These are phyloP conservation scores for Drosophila differens DNA, from an alignment of 2,888 invertebrate species.

Conservation along the genomic window DNA sequence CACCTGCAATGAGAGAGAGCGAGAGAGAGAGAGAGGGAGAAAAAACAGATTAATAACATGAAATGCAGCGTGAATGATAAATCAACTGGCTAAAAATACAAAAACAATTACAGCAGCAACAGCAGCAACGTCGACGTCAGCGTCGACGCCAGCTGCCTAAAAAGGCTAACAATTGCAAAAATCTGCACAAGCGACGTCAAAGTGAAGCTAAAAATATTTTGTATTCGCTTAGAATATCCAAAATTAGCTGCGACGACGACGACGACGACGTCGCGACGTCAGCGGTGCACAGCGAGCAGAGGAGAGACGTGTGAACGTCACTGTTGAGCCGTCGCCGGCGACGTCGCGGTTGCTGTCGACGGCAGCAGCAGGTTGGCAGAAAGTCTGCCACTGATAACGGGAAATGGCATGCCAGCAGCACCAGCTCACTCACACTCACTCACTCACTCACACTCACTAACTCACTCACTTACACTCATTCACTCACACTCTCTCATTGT, in stretches of 20 bases:
- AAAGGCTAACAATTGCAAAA: slow-evolving; percentile 81
- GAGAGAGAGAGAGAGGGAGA: slow-evolving; percentile 34
- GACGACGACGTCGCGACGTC: slow-evolving; percentile 51
- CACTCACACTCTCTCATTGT: slow-evolving; percentile 24
- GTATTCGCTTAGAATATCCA: slow-evolving; percentile 75
- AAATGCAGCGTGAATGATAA: slow-evolving; percentile 74
- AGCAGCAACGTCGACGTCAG: slow-evolving; percentile 13
- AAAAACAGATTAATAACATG: slow-evolving; percentile 60
- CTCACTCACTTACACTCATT: slow-evolving; percentile 13
- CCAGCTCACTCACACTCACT: slow-evolving; percentile 34
- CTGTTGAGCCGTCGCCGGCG: slow-evolving; percentile 53
- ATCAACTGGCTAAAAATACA: slow-evolving; percentile 76
- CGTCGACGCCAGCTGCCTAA: slow-evolving; percentile 58
- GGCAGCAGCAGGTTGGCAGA: slow-evolving; percentile 74
- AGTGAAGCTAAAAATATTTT: slow-evolving; percentile 73
- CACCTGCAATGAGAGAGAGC: slow-evolving; percentile 63
- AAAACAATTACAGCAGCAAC: slow-evolving; percentile 40
- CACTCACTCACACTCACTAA: slow-evolving; percentile 11
- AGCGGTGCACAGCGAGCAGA: slow-evolving; percentile 22
- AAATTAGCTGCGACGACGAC: slow-evolving; percentile 63
- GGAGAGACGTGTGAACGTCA: slow-evolving; percentile 52
- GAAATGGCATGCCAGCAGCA: slow-evolving; percentile 75
- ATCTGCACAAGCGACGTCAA: slow-evolving; percentile 69
- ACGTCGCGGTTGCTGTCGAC: slow-evolving; percentile 8
- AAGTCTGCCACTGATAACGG: slow-evolving; percentile 78